Evolutionary conservation across 2,888 invertebrate species (phyloP), one percentile per base, ranked within the genome.

Genomic region (Chaetogeoica ovagalla): DNA sequence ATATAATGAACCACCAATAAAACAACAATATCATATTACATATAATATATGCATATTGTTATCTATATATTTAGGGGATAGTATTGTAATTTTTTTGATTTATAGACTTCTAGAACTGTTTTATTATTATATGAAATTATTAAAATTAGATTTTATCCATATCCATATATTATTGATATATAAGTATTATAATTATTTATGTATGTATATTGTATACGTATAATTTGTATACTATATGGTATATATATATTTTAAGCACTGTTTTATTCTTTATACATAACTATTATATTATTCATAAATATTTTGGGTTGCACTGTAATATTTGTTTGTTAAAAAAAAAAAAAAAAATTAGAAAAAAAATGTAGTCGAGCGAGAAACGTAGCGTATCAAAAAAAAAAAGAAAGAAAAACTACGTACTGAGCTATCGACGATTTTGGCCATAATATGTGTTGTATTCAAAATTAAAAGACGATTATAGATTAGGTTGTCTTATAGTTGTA

Each of bases 21-120:
- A 11, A 52, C 30, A 11, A 52, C 30, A 30, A 30, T 30, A 30
- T 30, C 30, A 4, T 30, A 30, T 30, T 30, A 30, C 4, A 30
- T 30, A 30, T 30, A 30, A 30, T 30, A 30, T 30, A 30, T 30
- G 30, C 30, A 30, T 30, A 30, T 30, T 30, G 30, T 30, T 30
- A 30, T 30, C 30, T 30, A 30, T 30, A 30, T 30, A 30, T 30
- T 30, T 30, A 30, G 30, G 30, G 30, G 30, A 3, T 55, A 55
- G 6, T 57, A 48, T 55, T 70, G 69, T 77, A 77, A 77, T 55
- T 43, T 77, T 69, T 62, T 70, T 77, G 77, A 77, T 70, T 77
- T 77, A 77, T 77, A 77, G 48, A 77, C 77, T 77, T 77, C 62
- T 77, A 77, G 77, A 60, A 77, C 52, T 62, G 77, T 77, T 77